A percentile compares a stretch with the other conserved stretches of the same genome.
phyloP scores from a whole-genome alignment of 2,113 vertebrate species.

The Ammospiza caudacuta region DNA sequence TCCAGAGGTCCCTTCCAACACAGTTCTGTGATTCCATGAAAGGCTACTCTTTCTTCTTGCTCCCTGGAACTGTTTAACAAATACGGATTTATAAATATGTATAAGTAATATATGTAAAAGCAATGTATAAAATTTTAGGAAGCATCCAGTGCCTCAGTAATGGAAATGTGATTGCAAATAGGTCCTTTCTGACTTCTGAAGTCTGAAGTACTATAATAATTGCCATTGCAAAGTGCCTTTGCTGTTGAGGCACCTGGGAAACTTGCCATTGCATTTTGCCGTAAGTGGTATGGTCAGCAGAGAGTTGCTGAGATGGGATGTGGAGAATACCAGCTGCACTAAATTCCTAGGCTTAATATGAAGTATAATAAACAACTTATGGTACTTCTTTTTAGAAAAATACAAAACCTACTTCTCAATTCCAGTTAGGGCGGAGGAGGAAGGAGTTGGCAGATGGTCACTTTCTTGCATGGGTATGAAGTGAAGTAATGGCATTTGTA shows the following conservation, averaged over 20 bases:
- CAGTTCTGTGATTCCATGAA: rapidly evolving
- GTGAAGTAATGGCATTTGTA: neutral
- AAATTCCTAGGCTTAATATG: neutral
- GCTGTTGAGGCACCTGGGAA: neutral
- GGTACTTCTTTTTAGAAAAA: neutral
- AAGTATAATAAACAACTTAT: neutral
- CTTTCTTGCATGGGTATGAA: neutral
- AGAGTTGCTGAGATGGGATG: rapidly evolving
- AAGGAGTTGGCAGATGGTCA: neutral
- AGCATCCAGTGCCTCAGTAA: neutral
- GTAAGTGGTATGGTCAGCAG: neutral
- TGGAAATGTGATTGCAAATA: neutral
- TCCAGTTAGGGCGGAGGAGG: neutral
- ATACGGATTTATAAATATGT: rapidly evolving
- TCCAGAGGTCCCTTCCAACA: neutral
- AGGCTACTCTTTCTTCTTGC: neutral
- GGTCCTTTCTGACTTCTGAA: neutral
- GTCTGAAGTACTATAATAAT: neutral
- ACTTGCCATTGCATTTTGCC: neutral
- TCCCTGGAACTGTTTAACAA: neutral
- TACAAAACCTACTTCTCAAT: neutral
- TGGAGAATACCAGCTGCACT: neutral
- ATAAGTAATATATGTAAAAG: neutral
- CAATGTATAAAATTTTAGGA: neutral
- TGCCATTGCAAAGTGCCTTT: neutral